Percentiles rank a stretch among this genome's conserved stretches.
Evolutionary conservation across 2,888 invertebrate species (phyloP).

Genomic region (Latheticus oryzae): DNA sequence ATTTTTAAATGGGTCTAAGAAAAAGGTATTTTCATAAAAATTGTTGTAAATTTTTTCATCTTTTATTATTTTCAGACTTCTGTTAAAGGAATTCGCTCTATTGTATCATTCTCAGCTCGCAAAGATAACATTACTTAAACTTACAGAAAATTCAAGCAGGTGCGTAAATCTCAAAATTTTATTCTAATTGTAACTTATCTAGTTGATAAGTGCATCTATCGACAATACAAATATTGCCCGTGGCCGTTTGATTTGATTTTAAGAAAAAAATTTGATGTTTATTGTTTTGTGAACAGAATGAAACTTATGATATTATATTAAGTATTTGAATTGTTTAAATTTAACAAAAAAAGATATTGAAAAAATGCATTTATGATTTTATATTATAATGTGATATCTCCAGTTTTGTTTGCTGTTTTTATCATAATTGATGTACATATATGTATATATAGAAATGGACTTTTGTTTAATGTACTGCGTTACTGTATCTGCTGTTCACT

Average conservation of each 20-base stretch:
- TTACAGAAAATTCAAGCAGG: conserved; percentile 44
- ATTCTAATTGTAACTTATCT: conserved; percentile 53
- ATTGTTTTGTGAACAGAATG: too few species aligned
- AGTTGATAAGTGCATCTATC: conserved; percentile 55
- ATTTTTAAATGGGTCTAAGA: conserved; percentile 93
- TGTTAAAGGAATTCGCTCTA: conserved; percentile 86
- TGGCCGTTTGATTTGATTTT: too few species aligned
- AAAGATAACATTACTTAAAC: conserved; percentile 71
- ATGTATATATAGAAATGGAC: conserved; percentile 34
- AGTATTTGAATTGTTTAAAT: too few species aligned
- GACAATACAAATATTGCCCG: conserved; percentile 56
- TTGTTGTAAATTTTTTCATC: not conserved
- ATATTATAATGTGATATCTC: too few species aligned
- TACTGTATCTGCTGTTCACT: conserved; percentile 46
- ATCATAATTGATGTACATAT: conserved; percentile 33
- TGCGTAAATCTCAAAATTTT: conserved; percentile 35
- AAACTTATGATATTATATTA: conserved; percentile 38
- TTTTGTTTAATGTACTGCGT: conserved; percentile 45
- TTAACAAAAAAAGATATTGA: conserved; percentile 30
- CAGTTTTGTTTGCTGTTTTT: too few species aligned
- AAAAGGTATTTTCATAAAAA: conserved; percentile 78
- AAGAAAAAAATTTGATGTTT: too few species aligned
- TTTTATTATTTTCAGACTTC: conserved; percentile 78
- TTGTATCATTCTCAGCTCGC: conserved; percentile 82
- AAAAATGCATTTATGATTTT: too few species aligned